Base-by-base conservation (phyloP, 2,888 invertebrate genomes). In the Ephialtes manifestator region DNA sequence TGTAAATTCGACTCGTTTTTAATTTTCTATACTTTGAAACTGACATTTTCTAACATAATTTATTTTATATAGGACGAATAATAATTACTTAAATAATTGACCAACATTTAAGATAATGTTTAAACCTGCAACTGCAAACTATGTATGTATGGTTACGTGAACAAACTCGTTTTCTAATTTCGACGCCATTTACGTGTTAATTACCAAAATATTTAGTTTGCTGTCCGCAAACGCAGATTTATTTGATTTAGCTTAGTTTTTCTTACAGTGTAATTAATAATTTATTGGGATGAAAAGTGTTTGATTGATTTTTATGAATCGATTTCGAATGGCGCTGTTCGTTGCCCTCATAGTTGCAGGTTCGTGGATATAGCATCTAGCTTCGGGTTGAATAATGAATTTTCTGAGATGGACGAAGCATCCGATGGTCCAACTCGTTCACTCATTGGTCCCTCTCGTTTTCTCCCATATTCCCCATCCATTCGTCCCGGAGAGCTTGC, bases 401-500 rank as follows among this genome's bases (percentile, higher is more conserved):
- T 86, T 83, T 65, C 83, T 85, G 84, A 78, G 86, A 86, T 82
- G 85, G 75, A 65, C 72, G 60, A 46, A 39, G 28, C 67, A 60
- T 24, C 39, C 51, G 75, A 87, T 80, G 87, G 85, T 88, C 79
- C 84, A 71, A 75, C 55, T 83, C 84, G 51, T 78, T 43, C 67
- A 39, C 75, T 70, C 81, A 24, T 67, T 51, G 46, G 71, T 13
- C 53, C 67, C 63, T 76, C 60, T 24, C 76, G 46, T 39, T 18
- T 43, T 63, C 48, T 60, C 31, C 24, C 51, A 78, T 76, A 58
- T 70, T 20, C 86, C 18, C 86, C 18, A 15, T 75, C 60, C 86
- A 68, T 68, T 82, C 83, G 58, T 79, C 71, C 72, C 80, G 65
- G 31, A 51, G 86, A 20, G 88, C 87, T 87, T 88, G 88, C 86